Percentiles rank a stretch among this genome's conserved stretches.
These are phyloP conservation scores for Glaucomys volans DNA, from an alignment of 2,113 vertebrate genomes.

Conservation along the genomic window DNA sequence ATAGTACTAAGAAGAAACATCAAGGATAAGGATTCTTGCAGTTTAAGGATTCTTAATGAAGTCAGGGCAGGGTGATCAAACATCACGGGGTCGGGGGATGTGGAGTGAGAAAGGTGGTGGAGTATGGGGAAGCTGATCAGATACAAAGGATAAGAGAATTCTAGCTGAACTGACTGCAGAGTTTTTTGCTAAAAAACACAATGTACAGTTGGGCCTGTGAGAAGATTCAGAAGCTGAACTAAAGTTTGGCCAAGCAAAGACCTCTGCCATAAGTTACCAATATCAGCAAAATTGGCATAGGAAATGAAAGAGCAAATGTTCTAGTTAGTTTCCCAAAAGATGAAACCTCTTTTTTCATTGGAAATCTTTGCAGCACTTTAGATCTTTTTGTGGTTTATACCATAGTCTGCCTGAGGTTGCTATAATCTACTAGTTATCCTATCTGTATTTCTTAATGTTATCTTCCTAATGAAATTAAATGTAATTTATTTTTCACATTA, in stretches of 20 bases:
- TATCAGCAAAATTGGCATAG: background rate
- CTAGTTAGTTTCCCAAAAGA: background rate
- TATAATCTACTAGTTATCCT: background rate
- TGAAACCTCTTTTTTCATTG: background rate
- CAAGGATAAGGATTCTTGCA: background rate
- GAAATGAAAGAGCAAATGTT: background rate
- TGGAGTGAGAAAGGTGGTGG: background rate
- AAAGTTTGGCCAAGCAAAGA: background rate
- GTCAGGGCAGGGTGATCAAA: background rate
- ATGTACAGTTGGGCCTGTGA: background rate
- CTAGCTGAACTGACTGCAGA: background rate
- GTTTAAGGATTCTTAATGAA: background rate
- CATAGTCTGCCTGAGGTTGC: background rate
- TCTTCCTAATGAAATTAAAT: background rate
- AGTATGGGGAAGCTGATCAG: background rate
- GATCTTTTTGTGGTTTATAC: background rate
- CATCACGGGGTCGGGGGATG: background rate
- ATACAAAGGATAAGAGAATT: background rate
- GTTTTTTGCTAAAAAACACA: background rate
- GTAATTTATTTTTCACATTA: background rate
- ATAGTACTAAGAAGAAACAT: background rate
- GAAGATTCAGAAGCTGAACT: background rate
- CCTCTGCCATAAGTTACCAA: background rate
- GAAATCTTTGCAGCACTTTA: background rate
- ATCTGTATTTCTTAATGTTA: background rate